Base-by-base conservation (phyloP, 2,888 invertebrate species). In the Mythimna vitellina region DNA sequence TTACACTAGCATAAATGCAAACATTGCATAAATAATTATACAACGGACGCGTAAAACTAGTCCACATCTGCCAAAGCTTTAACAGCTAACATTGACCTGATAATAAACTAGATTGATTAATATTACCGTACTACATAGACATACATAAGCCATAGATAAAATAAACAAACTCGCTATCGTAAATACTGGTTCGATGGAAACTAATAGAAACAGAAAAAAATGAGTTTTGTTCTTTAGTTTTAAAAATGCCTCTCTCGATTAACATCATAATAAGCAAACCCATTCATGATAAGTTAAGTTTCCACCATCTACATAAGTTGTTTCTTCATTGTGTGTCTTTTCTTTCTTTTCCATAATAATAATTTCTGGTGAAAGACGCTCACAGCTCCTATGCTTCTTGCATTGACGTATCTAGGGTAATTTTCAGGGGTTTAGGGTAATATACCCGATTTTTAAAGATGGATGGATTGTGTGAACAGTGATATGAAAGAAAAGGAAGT, bases 41-140 rank as follows among this genome's bases (percentile, higher is more conserved):
- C 46, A 78, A 69, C 46, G 29, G 35, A 35, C 66, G 14, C 12
- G 32, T 46, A 58, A 56, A 42, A 57, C 4, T 64, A 29, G 14
- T 73, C 32, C 57, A 70, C 49, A 66, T 51, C 17, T 35, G 78
- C 72, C 54, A 68, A 65, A 62, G 42, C 53, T 38, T 20, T 56
- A 61, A 29, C 38, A n/a, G 29, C 32, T 73, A 68, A 56, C 73
- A 76, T 76, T 83, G 72, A 80, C 80, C 78, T 58, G 70, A 32
- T 65, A 58, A 51, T 25, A 65, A 70, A 74, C 72, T 60, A 60
- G 76, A 70, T 65, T 70, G 69, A 71, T 81, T 78, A 75, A 54
- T 68, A 73, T 35, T 67, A 54, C 38, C 38, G 17, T 54, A 66
- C 29, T 51, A 71, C 54, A 38, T 57, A 10, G 53, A 66, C 46